Evolutionary conservation across 2,113 vertebrate species (phyloP).

Genomic region (Galeopterus variegatus): DNA sequence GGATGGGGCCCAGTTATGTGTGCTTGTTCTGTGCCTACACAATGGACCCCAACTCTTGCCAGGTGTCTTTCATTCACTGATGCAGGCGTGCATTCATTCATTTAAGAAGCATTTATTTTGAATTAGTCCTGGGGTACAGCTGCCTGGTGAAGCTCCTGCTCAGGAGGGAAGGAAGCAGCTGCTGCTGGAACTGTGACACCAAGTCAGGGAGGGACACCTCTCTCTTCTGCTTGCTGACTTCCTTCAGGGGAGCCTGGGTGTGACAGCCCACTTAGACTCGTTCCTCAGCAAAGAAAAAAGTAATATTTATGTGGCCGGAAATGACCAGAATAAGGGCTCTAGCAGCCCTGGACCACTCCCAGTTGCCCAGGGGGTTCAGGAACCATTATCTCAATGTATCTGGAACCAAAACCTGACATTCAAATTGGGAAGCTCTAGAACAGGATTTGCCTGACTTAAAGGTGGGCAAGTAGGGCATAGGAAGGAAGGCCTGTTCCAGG

Average conservation of each 20-base stretch:
- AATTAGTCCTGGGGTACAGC: neutral
- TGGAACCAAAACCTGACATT: neutral
- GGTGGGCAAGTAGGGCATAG: neutral
- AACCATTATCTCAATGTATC: neutral
- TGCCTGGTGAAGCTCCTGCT: neutral
- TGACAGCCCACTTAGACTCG: neutral
- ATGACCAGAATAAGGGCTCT: neutral
- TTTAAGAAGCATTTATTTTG: neutral
- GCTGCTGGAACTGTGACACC: neutral
- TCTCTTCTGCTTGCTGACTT: neutral
- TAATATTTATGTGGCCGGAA: neutral
- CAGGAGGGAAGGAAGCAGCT: neutral
- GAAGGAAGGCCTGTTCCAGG: neutral
- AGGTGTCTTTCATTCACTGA: neutral
- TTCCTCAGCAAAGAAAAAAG: neutral
- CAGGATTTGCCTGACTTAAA: neutral
- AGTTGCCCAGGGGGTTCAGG: neutral
- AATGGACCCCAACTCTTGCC: neutral
- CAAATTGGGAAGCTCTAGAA: neutral
- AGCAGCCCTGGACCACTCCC: neutral
- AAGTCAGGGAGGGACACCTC: neutral
- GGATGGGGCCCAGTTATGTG: neutral
- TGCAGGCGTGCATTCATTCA: neutral
- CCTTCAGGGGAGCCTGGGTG: neutral
- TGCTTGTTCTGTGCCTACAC: neutral